phyloP scores from a whole-genome alignment of 2,797 vertebrate species.

The Pyrocephalus nanus region DNA sequence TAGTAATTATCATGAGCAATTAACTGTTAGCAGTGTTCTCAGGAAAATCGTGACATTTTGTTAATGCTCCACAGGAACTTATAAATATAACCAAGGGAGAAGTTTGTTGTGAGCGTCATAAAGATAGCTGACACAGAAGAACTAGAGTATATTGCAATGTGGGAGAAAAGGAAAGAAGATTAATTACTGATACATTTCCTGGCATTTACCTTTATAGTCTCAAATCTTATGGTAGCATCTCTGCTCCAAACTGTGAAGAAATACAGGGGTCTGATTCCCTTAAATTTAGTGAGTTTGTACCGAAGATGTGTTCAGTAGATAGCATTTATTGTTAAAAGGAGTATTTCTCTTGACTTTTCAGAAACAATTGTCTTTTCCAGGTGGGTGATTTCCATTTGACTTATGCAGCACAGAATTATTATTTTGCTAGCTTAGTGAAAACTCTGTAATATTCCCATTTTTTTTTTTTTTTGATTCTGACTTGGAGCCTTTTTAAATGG shows the following conservation, averaged over 20 bases:
- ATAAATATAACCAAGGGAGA: slow-evolving; percentile 31
- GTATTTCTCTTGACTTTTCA: background rate
- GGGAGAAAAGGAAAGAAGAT: background rate
- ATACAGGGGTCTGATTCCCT: background rate
- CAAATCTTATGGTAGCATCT: background rate
- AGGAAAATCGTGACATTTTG: background rate
- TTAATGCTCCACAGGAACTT: slow-evolving; percentile 29
- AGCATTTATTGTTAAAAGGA: background rate
- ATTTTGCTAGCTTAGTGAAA: background rate
- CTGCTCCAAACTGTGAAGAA: background rate
- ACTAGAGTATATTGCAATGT: background rate
- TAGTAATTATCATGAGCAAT: slow-evolving; percentile 31
- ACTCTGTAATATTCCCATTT: background rate
- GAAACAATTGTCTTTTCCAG: background rate
- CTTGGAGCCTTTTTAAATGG: background rate
- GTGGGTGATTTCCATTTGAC: background rate
- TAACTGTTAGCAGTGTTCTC: slow-evolving; percentile 16
- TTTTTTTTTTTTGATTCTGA: rapidly evolving
- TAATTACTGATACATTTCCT: background rate
- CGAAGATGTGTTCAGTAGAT: background rate
- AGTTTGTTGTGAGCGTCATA: slow-evolving; percentile 7
- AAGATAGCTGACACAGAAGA: background rate
- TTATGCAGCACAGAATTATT: background rate
- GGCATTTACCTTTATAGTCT: background rate
- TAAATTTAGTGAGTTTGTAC: background rate